These are phyloP conservation scores for Tympanuchus pallidicinctus DNA, from an alignment of 2,113 vertebrate species.

Conservation along the genomic window DNA sequence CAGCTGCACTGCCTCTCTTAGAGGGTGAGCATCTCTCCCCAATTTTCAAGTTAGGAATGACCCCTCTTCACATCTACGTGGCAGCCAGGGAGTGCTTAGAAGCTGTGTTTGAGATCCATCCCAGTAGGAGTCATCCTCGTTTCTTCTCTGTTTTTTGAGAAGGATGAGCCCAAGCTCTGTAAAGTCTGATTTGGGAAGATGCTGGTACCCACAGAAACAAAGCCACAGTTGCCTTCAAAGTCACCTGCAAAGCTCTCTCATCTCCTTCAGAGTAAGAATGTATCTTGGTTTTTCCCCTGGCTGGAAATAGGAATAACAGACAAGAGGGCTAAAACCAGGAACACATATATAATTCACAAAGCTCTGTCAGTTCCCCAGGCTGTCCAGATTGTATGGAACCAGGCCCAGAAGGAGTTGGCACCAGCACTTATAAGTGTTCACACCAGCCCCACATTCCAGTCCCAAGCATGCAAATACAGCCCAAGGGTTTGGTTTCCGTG, in stretches of 20 bases:
- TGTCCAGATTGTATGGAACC: neutral
- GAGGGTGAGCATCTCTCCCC: neutral
- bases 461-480: neutral
- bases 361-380: neutral
- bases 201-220: fast-evolving
- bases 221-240: neutral
- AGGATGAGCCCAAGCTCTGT: neutral
- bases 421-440: neutral
- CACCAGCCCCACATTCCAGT: neutral
- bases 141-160: neutral
- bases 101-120: neutral
- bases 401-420: neutral
- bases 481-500: neutral
- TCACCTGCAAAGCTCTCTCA: neutral
- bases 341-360: neutral
- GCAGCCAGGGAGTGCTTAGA: neutral
- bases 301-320: neutral
- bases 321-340: neutral
- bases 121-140: neutral
- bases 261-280: neutral
- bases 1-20: neutral
- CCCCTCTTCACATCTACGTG: neutral
- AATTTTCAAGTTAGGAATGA: neutral
- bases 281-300: neutral
- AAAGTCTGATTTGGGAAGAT: neutral